A percentile compares a stretch with the other conserved stretches of the same genome.
Evolutionary conservation across 2,797 vertebrate species (phyloP).

Genomic region (Danio jaintianensis): DNA sequence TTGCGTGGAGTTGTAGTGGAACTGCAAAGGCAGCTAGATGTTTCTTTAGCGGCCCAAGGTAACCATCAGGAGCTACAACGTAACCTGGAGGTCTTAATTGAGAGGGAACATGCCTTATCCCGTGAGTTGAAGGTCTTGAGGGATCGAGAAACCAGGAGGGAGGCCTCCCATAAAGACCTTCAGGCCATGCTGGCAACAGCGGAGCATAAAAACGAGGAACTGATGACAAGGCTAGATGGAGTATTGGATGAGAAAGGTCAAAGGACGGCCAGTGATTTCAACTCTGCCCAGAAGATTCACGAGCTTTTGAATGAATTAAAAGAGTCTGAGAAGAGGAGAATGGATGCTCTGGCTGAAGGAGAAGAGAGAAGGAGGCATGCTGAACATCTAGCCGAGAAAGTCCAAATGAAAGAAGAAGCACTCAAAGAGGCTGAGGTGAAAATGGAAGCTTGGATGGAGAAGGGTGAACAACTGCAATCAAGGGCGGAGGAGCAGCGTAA

Average conservation of each 20-base stretch:
- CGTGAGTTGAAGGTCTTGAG: constrained; percentile 79
- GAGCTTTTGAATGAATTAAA: constrained; percentile 83
- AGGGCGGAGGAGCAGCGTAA: constrained; percentile 71
- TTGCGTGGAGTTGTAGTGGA: constrained; percentile 78
- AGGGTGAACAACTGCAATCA: constrained; percentile 71
- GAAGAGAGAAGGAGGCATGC: constrained; percentile 73
- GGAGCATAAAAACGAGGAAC: constrained; percentile 79
- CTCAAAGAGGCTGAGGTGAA: constrained; percentile 75
- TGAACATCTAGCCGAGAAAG: constrained; percentile 77
- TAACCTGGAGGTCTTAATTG: constrained; percentile 65
- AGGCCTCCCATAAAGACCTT: constrained; percentile 70
- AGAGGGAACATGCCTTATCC: constrained; percentile 70
- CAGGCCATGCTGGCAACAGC: constrained; percentile 71
- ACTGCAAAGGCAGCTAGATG: constrained; percentile 86
- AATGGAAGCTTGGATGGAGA: constrained; percentile 70
- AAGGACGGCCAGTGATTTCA: constrained; percentile 72
- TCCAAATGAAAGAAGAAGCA: constrained; percentile 77
- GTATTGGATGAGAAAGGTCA: constrained; percentile 77
- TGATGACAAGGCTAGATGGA: constrained; percentile 75
- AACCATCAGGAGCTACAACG: constrained; percentile 76
- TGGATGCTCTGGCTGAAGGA: constrained; percentile 73
- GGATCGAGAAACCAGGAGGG: constrained; percentile 66
- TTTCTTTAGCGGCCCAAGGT: constrained; percentile 78
- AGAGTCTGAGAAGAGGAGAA: constrained; percentile 79
- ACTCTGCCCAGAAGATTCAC: constrained; percentile 81